These are phyloP conservation scores for Criorhina ranunculi DNA, from an alignment of 2,888 invertebrate genomes.

Conservation along the genomic window DNA sequence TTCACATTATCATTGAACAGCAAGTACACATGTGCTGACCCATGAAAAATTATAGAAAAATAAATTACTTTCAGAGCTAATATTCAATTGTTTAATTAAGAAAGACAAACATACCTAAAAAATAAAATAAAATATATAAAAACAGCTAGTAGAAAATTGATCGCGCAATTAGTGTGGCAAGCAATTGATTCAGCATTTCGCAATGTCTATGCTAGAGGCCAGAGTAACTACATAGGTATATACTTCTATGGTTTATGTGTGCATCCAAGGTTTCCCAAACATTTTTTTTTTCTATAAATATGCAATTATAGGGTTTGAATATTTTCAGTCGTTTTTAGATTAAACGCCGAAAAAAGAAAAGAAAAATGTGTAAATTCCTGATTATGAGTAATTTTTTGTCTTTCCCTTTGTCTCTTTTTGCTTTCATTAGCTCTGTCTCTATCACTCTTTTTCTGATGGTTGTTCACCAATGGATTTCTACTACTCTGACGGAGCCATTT, in stretches of 20 bases:
- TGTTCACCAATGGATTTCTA: slow-evolving; percentile 53
- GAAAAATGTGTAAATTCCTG: slow-evolving; percentile 61
- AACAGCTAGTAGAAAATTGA: slow-evolving; percentile 36
- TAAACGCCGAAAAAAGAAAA: slow-evolving; percentile 36
- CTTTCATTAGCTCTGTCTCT: not conserved
- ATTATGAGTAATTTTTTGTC: slow-evolving; percentile 71
- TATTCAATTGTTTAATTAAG: slow-evolving; percentile 30
- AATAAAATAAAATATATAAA: slow-evolving; percentile 5
- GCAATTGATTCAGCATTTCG: slow-evolving; percentile 43
- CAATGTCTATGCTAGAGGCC: not conserved
- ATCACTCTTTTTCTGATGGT: not conserved
- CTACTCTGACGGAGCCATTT: slow-evolving; percentile 14
- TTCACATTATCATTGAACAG: slow-evolving; percentile 44
- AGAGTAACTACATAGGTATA: no score
- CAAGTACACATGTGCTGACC: slow-evolving; percentile 25
- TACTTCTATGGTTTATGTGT: not conserved
- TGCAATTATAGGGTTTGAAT: slow-evolving; percentile 24
- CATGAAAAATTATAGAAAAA: not conserved
- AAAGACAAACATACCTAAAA: slow-evolving; percentile 3
- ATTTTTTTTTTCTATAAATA: slow-evolving; percentile 20
- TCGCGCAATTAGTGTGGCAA: slow-evolving; percentile 46
- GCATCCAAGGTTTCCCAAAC: not conserved
- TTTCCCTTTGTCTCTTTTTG: slow-evolving; percentile 35
- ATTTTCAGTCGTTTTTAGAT: slow-evolving; percentile 36
- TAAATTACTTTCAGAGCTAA: not conserved